Conservation (phyloP, 2,113 vertebrate genomes). For the Genyomyrus donnyi region DNA sequence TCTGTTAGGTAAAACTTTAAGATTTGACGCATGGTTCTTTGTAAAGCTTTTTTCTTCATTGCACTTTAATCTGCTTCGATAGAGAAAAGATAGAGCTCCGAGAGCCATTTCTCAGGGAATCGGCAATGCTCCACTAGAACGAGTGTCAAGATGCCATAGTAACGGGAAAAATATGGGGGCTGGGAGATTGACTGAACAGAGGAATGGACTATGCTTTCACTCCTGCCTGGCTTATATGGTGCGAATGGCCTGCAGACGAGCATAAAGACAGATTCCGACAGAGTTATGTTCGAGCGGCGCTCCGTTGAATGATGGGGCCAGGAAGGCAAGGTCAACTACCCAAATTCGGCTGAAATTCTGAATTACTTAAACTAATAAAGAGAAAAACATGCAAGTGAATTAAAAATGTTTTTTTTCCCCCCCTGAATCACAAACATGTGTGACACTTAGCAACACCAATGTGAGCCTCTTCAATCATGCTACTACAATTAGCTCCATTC, state of each 20-base stretch:
- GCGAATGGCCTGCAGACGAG: slow-evolving; percentile 46
- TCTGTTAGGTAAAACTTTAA: not conserved
- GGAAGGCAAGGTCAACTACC: not conserved
- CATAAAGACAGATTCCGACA: not conserved
- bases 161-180: slow-evolving; percentile 56
- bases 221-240: not conserved
- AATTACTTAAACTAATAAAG: not conserved
- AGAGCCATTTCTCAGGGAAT: slow-evolving; percentile 26
- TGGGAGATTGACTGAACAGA: not conserved
- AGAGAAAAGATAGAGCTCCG: not conserved
- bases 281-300: not conserved
- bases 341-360: not conserved
- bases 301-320: not conserved
- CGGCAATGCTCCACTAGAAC: slow-evolving; percentile 87
- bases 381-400: not conserved
- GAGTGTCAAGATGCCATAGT: slow-evolving; percentile 92
- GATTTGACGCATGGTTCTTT: not conserved
- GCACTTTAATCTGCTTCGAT: not conserved
- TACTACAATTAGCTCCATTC: slow-evolving; percentile 94
- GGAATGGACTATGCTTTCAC: not conserved
- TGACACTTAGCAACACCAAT: slow-evolving; percentile 65
- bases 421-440: not conserved
- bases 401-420: not conserved
- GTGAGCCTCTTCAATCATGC: slow-evolving; percentile 98
- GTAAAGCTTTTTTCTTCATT: not conserved